These are phyloP conservation scores for Amphimallon solstitiale DNA, from an alignment of 2,888 invertebrate species.

Conservation along the genomic window DNA sequence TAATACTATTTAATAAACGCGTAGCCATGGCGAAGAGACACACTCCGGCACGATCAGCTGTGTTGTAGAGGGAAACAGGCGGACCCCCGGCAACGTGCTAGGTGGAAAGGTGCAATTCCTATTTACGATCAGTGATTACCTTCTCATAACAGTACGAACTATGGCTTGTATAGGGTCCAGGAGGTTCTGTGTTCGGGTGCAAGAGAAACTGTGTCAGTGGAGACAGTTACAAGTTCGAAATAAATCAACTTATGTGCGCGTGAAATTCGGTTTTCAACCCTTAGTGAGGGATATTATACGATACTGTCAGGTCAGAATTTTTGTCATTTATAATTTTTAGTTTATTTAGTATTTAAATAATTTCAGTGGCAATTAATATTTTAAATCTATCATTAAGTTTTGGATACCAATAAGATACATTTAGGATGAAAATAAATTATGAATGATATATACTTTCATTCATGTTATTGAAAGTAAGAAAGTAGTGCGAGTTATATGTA, in stretches of 20 bases:
- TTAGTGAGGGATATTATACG: slow-evolving; percentile 61
- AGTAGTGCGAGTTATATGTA: too few relatives aligned
- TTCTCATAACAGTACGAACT: slow-evolving; percentile 78
- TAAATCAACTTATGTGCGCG: slow-evolving; percentile 74
- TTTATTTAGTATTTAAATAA: neutral
- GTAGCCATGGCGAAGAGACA: slow-evolving; percentile 41
- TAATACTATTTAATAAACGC: slow-evolving; percentile 45
- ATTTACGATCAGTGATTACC: slow-evolving; percentile 47
- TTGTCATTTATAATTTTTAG: slow-evolving; percentile 27
- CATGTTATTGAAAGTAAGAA: too few relatives aligned
- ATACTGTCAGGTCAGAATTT: slow-evolving; percentile 62
- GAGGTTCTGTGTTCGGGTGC: slow-evolving; percentile 83
- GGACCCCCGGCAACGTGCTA: slow-evolving; percentile 47
- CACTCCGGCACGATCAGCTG: slow-evolving; percentile 39
- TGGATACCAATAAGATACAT: neutral
- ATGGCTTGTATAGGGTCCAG: slow-evolving; percentile 87
- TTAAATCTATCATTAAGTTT: neutral
- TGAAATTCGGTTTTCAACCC: slow-evolving; percentile 72
- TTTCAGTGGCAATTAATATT: neutral
- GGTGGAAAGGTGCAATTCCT: slow-evolving; percentile 51
- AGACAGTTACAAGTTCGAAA: slow-evolving; percentile 74
- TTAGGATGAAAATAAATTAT: too few relatives aligned
- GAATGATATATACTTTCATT: too few relatives aligned
- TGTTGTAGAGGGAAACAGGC: slow-evolving; percentile 38
- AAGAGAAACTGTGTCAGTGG: slow-evolving; percentile 84